Evolutionary conservation across 1,140 invertebrate genomes (phyloP), one percentile per base, ranked within the genome.

Genomic region (Oscheius sp.): DNA sequence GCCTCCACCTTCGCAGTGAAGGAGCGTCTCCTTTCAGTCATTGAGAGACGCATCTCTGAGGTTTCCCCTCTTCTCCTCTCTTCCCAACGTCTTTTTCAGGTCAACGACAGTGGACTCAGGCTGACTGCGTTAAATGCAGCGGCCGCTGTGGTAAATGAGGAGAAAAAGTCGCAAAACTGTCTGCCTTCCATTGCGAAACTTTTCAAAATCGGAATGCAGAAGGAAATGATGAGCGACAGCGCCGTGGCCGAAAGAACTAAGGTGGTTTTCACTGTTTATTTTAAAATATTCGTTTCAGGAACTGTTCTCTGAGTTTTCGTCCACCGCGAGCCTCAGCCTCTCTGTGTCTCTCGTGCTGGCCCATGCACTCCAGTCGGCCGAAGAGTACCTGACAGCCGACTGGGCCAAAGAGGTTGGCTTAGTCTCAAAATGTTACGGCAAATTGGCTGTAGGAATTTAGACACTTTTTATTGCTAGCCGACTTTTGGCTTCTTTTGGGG

Each of bases 141-240:
- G 4, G 49, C 49, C 49, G 49, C 29, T 34, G 45, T 68, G n/a
- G 55, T 68, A 0, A 68, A 59, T 23, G 67, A 68, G 23, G 67
- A 68, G 45, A 68, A 68, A 23, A 68, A 68, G 35, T 68, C 67
- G 18, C 45, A 38, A 26, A 68, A 68, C n/a, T 58, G 49, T 4
- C 55, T 59, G 1, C 67, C 67, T 3, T 49, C 67, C 2, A 28
- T 68, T 4, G 7, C 7, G 3, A 61, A 59, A 58, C 45, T 28
- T 49, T 68, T 42, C 20, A 31, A 15, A 34, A 59, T 42, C 38
- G 20, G 13, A 15, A 38, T 31, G 35, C 67, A 29, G 20, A 59
- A 42, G 52, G 35, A 18, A n/a, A 29, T 2, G 2, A 55, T 31
- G 65, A 49, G 28, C 7, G 38, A 42, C 7, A 42, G 7, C n/a